phyloP scores from a whole-genome alignment of 2,113 vertebrate species.

The Mus spicilegus region DNA sequence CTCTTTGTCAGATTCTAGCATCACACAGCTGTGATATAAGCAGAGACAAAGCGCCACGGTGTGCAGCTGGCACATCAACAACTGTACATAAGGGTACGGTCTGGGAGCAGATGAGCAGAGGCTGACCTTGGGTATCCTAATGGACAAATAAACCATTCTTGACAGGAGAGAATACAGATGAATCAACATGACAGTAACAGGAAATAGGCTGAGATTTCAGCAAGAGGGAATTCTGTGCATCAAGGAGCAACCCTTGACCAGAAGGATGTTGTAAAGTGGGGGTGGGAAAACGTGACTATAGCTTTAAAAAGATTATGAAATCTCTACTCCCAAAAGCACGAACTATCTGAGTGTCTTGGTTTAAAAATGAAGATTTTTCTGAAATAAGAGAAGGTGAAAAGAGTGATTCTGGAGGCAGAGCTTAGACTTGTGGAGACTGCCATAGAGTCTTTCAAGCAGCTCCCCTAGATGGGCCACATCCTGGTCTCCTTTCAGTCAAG shows the following conservation, averaged over 20 bases:
- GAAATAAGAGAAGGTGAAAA: background rate
- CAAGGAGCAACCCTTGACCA: background rate
- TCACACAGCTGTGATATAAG: background rate
- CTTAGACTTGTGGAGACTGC: background rate
- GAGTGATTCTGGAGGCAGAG: background rate
- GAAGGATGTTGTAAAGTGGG: background rate
- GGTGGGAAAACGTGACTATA: background rate
- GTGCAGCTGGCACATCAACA: background rate
- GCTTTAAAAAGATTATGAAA: conserved; percentile 38
- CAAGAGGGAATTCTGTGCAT: conserved; percentile 34
- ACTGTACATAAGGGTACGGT: background rate
- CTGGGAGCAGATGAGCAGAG: background rate
- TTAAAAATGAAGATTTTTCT: conserved; percentile 23
- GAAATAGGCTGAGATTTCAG: conserved; percentile 56
- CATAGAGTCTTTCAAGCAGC: fast-evolving
- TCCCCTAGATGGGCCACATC: background rate
- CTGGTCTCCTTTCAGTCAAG: background rate
- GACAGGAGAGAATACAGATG: conserved; percentile 40
- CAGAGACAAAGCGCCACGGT: background rate
- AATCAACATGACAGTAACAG: conserved; percentile 58
- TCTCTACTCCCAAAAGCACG: background rate
- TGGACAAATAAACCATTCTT: conserved; percentile 14
- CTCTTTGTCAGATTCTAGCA: background rate
- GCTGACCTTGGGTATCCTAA: background rate
- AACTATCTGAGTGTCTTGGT: background rate